A percentile compares a stretch with the other conserved stretches of the same genome.
Evolutionary conservation across 2,797 vertebrate species (phyloP).

Genomic region (Propithecus deckenii): DNA sequence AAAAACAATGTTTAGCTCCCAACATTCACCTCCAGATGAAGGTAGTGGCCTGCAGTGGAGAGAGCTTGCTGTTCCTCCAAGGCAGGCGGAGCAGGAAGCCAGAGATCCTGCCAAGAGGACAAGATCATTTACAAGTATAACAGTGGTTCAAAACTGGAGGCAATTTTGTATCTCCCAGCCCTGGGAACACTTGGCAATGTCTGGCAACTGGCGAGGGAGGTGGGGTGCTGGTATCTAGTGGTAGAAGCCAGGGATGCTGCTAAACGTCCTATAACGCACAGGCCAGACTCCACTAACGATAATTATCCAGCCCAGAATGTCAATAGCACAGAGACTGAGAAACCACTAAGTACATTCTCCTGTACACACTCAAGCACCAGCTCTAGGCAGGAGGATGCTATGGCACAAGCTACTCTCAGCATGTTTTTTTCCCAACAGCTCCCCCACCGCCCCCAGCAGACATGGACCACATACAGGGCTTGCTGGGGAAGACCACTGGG

Average conservation of each 20-base stretch:
- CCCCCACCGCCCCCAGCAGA: neutral
- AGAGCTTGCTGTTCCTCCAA: neutral
- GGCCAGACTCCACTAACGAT: neutral
- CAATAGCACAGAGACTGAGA: neutral
- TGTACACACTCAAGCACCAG: neutral
- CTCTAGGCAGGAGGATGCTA: neutral
- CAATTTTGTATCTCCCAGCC: neutral
- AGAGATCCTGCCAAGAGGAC: neutral
- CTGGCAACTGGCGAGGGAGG: neutral
- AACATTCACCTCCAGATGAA: neutral
- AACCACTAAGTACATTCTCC: neutral
- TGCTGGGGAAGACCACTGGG: neutral
- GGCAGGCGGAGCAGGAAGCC: neutral
- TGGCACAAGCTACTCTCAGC: neutral
- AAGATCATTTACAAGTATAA: neutral
- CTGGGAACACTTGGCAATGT: neutral
- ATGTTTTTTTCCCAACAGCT: neutral
- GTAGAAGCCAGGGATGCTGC: neutral
- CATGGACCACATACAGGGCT: neutral
- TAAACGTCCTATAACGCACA: neutral
- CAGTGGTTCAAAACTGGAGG: neutral
- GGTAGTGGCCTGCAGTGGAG: neutral
- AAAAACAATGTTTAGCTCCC: conserved; percentile 33
- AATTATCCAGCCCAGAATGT: neutral
- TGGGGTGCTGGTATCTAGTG: neutral